Base-by-base conservation (phyloP, 2,888 invertebrate species). In the Apotomis betuletana region DNA sequence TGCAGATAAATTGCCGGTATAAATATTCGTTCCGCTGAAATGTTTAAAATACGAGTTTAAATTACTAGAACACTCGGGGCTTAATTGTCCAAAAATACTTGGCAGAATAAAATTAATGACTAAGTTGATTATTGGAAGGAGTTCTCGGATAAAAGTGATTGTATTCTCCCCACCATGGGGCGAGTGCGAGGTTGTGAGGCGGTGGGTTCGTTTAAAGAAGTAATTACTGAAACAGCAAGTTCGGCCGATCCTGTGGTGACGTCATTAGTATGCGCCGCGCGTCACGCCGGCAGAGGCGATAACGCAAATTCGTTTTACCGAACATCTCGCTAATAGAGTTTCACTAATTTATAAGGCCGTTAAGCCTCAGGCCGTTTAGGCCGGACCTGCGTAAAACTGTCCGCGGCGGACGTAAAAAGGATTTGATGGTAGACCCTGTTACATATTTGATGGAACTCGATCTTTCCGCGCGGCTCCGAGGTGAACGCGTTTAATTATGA, bases 281-380 rank as follows among this genome's bases (percentile, higher is more conserved):
- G 90, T 85, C 80, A 81, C 80, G 81, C 84, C 83, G 85, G 85
- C 88, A 82, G 85, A 89, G 90, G 91, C 91, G 93, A 93, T 93
- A 92, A 92, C 91, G 90, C 91, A 92, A 93, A 92, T 92, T 92
- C 92, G 91, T 90, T 92, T 92, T 88, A 86, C 84, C 88, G 90
- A 92, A 90, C 91, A 91, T 92, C 91, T 87, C 88, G 91, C 90
- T 93, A 93, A 92, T 93, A 93, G 92, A 92, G 92, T 92, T 93
- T 91, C 90, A 90, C 91, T 93, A 92, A 93, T 93, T 93, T 93
- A 92, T 91, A 92, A 92, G 92, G 85, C 87, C 86, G 89, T 90
- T 89, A 91, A 89, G 90, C 89, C 87, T 63, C 74, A 74, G 73
- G 68, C 69, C 76, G 64, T 69, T 70, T 74, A 83, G 79, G 79